Base-by-base conservation (phyloP, 2,113 vertebrate species). In the Poeciliopsis turrubarensis region DNA sequence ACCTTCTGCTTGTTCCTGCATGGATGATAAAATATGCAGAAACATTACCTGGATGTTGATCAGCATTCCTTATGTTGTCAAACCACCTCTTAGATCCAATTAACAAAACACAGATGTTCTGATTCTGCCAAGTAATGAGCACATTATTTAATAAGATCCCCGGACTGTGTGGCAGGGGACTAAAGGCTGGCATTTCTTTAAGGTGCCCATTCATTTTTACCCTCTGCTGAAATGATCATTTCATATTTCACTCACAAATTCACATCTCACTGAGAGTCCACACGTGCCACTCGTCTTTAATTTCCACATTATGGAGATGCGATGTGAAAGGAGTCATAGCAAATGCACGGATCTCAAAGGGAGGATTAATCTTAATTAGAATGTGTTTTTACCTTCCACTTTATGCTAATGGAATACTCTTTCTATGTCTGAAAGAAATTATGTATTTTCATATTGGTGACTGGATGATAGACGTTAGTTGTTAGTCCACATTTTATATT, bases 191-290 rank as follows among this genome's bases (percentile, higher is more conserved):
- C 31, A 57, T 79, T 80, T 77, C 39, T 29, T 51, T 64, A 82
- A 84, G 62, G 68, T 62, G 34, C 6, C 66, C 27, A 75, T 72
- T 83, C 82, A 85, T 84, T 82, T 85, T 83, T 67, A 87, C 77
- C 73, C 75, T 69, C 68, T 0, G n/a, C 10, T 70, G 72, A 85
- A 73, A 70, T 81, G 77, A 87, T 72, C 31, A 69, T 83, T 32
- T 79, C 47, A 78, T 14, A 68, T 78, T 78, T 73, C 1, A 1
- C 34, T 74, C 51, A 67, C 73, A 30, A 73, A 72, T 54, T 78
- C 75, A 76, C 41, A 27, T 77, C 64, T 75, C 15, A 22, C 60
- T 57, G 70, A 44, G n/a, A 31, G 27, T 37, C 60, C 31, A 41
- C 44, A 60, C 73, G 60, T 80, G 54, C 70, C 62, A 39, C 19